Conservation (phyloP, 1,140 invertebrate genomes). For the Eumeta japonica region DNA sequence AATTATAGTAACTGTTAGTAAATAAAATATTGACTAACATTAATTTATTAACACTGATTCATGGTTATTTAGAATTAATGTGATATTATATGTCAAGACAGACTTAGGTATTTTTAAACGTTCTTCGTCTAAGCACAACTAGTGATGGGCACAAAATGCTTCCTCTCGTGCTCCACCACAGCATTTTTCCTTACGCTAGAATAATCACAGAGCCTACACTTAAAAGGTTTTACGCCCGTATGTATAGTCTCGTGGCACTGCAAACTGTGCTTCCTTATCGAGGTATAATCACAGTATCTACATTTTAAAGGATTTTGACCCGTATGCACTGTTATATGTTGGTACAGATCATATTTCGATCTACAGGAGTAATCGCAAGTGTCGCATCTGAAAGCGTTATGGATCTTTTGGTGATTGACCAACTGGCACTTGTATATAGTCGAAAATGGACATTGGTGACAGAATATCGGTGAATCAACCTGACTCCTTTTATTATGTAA, state of each 20-base stretch:
- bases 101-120: too few species aligned
- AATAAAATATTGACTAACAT: too few species aligned
- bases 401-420: constrained; percentile 28
- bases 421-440: constrained; percentile 30
- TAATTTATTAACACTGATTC: too few species aligned
- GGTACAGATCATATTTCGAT: constrained; percentile 29
- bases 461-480: constrained; percentile 14
- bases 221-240: constrained; percentile 29
- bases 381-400: constrained; percentile 25
- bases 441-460: constrained; percentile 18
- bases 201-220: constrained; percentile 25
- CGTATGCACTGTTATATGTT: constrained; percentile 21
- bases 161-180: too few species aligned
- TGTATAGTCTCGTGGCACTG: constrained; percentile 30
- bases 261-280: constrained; percentile 25
- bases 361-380: constrained; percentile 26
- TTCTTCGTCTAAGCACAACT: too few species aligned
- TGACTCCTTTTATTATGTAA: constrained; percentile 31
- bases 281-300: constrained; percentile 27
- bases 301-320: constrained; percentile 28
- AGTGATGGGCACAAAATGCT: too few species aligned
- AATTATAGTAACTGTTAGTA: too few species aligned
- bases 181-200: constrained; percentile 22
- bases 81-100: too few species aligned
- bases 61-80: too few species aligned